Conservation (phyloP, 2,888 invertebrate species). For the Melieria crassipennis region DNA sequence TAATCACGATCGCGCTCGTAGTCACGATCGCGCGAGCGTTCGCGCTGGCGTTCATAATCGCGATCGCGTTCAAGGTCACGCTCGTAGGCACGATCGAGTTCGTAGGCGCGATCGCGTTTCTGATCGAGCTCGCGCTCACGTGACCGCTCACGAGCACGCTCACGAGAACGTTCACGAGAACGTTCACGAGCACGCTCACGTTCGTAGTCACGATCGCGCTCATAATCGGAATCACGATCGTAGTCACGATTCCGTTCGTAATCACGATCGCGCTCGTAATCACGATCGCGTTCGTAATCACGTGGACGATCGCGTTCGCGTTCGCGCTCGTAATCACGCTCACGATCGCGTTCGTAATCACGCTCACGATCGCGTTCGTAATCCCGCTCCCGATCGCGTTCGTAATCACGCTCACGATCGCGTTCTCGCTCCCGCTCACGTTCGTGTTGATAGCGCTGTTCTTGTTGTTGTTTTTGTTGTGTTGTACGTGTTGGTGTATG, state of each 20-base stretch:
- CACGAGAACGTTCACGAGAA: neutral
- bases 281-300: conserved; percentile 1
- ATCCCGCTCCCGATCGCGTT: conserved; percentile 1
- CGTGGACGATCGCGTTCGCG: conserved; percentile 30
- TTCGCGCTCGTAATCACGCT: conserved; percentile 4
- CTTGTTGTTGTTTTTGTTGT: conserved; percentile 33
- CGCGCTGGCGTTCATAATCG: neutral
- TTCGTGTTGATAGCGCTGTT: conserved; percentile 18
- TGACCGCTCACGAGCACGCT: neutral
- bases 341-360: neutral
- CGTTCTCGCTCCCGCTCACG: conserved; percentile 9
- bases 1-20: neutral
- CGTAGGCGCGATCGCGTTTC: neutral
- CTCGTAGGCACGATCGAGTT: neutral
- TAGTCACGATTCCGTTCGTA: neutral
- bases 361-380: neutral
- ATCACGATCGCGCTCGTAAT: neutral
- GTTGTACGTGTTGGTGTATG: conserved; percentile 44
- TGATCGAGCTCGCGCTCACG: conserved; percentile 7
- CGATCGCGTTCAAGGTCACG: conserved; percentile 1
- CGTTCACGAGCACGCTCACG: conserved; percentile 26
- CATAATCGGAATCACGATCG: neutral
- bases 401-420: conserved; percentile 18
- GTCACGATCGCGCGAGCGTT: neutral
- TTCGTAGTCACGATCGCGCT: conserved; percentile 38